Conservation (phyloP, 2,888 invertebrate genomes). For the Tigriopus californicus region DNA sequence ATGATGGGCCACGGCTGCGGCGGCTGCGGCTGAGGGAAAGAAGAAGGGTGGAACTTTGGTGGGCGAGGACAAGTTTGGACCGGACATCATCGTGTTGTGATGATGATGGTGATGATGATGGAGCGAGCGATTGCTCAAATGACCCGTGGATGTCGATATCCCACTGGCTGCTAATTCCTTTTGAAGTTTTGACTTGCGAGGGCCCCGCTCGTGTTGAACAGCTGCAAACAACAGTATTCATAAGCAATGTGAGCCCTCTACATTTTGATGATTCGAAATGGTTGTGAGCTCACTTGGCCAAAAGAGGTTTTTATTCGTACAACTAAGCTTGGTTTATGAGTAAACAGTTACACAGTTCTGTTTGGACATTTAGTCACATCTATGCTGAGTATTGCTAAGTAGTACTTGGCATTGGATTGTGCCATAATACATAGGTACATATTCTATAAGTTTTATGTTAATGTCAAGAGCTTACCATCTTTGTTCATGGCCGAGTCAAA, state of each 20-base stretch:
- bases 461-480: conserved; percentile 55
- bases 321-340: too few species aligned
- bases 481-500: conserved; percentile 94
- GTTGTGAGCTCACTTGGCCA: too few species aligned
- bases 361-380: too few species aligned
- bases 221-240: conserved; percentile 37
- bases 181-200: conserved; percentile 62
- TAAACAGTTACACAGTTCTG: too few species aligned
- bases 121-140: conserved; percentile 8
- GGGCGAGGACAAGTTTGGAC: conserved; percentile 7
- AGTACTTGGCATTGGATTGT: too few species aligned
- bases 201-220: conserved; percentile 90
- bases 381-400: too few species aligned
- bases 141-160: not conserved
- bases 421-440: too few species aligned
- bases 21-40: conserved; percentile 18
- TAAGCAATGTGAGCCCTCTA: not conserved
- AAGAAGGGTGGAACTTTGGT: conserved; percentile 20
- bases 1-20: conserved; percentile 12
- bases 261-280: not conserved
- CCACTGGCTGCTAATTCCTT: not conserved
- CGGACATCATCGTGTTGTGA: not conserved
- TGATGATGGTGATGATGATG: not conserved
- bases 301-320: too few species aligned
- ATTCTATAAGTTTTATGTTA: too few species aligned